phyloP scores from a whole-genome alignment of 2,797 vertebrate genomes.

The Rhinatrema bivittatum region DNA sequence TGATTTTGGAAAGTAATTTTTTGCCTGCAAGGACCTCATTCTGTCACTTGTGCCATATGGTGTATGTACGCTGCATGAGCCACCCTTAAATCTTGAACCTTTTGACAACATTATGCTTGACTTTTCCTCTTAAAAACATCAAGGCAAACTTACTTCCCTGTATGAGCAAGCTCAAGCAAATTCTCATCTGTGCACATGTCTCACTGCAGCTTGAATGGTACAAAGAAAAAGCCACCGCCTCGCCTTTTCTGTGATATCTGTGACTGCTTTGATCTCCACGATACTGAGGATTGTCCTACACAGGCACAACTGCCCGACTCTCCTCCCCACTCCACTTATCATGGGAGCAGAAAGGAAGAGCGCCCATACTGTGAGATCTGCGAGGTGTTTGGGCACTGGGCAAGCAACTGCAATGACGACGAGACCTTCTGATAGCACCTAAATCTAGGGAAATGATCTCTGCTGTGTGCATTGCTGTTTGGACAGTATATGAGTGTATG shows the following conservation, averaged over 20 bases:
- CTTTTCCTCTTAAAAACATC: no score
- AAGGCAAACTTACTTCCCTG: no score
- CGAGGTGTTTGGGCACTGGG: slow-evolving; percentile 89
- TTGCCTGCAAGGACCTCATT: no score
- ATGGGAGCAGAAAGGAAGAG: slow-evolving; percentile 69
- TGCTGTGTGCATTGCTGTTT: background rate
- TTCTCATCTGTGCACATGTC: no score
- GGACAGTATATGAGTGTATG: slow-evolving; percentile 1
- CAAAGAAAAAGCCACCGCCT: slow-evolving; percentile 72
- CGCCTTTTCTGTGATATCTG: slow-evolving; percentile 97
- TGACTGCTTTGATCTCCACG: slow-evolving; percentile 91
- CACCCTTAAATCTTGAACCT: no score
- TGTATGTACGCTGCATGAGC: no score
- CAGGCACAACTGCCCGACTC: slow-evolving; percentile 84
- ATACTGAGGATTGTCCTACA: slow-evolving; percentile 93
- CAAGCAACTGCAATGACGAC: slow-evolving; percentile 83
- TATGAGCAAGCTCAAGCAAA: no score
- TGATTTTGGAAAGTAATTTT: no score
- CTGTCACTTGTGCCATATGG: no score
- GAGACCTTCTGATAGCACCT: slow-evolving; percentile 75
- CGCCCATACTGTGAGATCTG: slow-evolving; percentile 94
- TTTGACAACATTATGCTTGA: no score
- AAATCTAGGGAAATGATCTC: rapidly evolving
- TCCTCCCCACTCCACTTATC: slow-evolving; percentile 78
- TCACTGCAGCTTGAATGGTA: slow-evolving; percentile 9